Percentiles rank a stretch among this genome's conserved stretches.
phyloP scores from a whole-genome alignment of 1,140 invertebrate species.

The Nymphalis io region DNA sequence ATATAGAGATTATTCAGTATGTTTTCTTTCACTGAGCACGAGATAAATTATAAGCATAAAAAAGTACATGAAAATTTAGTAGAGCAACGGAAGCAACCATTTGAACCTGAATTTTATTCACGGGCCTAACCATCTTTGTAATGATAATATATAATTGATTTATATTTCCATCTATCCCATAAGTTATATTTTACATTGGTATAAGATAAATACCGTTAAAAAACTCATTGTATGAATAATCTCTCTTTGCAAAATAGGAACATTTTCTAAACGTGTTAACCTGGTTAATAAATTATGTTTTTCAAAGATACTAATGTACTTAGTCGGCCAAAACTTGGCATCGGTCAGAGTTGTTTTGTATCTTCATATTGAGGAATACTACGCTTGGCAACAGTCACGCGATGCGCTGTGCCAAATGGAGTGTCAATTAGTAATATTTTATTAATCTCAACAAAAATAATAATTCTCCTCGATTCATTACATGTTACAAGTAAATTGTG shows the following conservation, averaged over 20 bases:
- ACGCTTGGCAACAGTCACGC: constrained; percentile 22
- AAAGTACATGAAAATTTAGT: too few relatives aligned
- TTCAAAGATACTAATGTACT: constrained; percentile 12
- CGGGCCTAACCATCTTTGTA: too few relatives aligned
- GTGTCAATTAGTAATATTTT: constrained; percentile 18
- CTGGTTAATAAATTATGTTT: constrained; percentile 9
- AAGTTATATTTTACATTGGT: too few relatives aligned
- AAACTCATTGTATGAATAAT: too few relatives aligned
- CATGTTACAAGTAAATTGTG: neutral
- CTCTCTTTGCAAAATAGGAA: neutral
- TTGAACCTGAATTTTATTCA: too few relatives aligned
- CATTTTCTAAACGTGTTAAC: neutral
- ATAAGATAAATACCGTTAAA: too few relatives aligned
- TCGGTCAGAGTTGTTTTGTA: constrained; percentile 3
- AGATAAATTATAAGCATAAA: too few relatives aligned
- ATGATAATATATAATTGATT: too few relatives aligned
- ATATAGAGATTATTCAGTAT: too few relatives aligned
- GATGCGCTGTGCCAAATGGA: constrained; percentile 18
- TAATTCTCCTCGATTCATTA: neutral
- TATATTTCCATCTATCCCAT: too few relatives aligned
- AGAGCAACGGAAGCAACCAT: too few relatives aligned
- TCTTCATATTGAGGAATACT: constrained; percentile 16
- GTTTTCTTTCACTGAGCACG: too few relatives aligned
- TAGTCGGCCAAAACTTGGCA: constrained; percentile 13
- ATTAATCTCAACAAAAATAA: constrained; percentile 6